A percentile compares a stretch with the other conserved stretches of the same genome.
Evolutionary conservation across 2,113 vertebrate genomes (phyloP).

Genomic region (Ctenomys sociabilis): DNA sequence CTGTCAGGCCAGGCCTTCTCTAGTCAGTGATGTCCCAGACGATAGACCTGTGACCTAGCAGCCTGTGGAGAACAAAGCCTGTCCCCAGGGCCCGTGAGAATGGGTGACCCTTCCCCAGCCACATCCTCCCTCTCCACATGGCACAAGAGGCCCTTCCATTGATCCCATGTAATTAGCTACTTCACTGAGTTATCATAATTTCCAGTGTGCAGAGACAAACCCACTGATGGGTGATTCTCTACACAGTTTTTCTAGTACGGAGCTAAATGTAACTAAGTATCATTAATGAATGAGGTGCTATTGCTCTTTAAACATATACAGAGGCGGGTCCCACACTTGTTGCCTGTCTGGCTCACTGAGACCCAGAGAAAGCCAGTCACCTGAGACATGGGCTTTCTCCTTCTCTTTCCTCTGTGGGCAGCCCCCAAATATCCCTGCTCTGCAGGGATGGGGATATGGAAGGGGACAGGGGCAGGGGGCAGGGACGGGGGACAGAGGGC

Average conservation of each 20-base stretch:
- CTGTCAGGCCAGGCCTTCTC: background rate
- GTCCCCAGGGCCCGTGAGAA: background rate
- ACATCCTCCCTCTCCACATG: background rate
- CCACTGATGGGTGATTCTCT: background rate
- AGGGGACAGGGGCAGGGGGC: background rate
- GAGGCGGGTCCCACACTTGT: background rate
- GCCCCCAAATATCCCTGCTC: background rate
- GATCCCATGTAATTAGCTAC: conserved; percentile 53
- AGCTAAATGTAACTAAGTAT: conserved; percentile 59
- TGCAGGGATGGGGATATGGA: background rate
- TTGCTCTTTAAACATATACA: conserved; percentile 50
- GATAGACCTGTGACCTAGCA: background rate
- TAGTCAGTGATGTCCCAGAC: background rate
- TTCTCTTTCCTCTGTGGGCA: background rate
- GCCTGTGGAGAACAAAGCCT: background rate
- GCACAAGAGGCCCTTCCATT: conserved; percentile 18
- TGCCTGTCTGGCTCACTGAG: background rate
- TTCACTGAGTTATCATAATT: conserved; percentile 53
- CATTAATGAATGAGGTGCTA: conserved; percentile 27
- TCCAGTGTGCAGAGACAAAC: background rate
- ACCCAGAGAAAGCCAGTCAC: background rate
- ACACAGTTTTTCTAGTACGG: conserved; percentile 31
- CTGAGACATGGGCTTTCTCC: background rate
- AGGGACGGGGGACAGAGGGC: background rate
- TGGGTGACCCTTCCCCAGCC: background rate